Percentiles rank a stretch among this genome's conserved stretches.
These are phyloP conservation scores for Encarsia formosa DNA, from an alignment of 2,888 invertebrate species.

Conservation along the genomic window DNA sequence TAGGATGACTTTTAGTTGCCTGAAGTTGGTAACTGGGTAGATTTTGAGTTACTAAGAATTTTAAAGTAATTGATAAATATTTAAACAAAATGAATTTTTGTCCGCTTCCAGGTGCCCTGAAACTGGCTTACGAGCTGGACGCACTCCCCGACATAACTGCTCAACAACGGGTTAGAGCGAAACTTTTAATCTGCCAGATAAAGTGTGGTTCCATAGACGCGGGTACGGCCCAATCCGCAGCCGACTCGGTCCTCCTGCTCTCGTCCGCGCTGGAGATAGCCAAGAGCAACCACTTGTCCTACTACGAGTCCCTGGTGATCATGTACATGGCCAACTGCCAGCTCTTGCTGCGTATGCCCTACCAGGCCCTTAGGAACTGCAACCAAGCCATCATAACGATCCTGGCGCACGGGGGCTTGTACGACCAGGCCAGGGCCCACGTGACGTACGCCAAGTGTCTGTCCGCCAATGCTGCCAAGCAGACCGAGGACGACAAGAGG, in stretches of 20 bases:
- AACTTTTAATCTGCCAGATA: conserved; percentile 67
- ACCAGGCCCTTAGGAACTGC: conserved; percentile 69
- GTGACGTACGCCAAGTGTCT: conserved; percentile 76
- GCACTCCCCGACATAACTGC: conserved; percentile 35
- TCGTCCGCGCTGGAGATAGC: conserved; percentile 73
- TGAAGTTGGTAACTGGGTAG: no score
- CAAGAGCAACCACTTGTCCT: conserved; percentile 71
- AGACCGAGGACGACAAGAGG: conserved; percentile 52
- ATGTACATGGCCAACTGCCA: conserved; percentile 77
- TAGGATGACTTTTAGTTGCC: no score
- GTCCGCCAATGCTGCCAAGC: conserved; percentile 60
- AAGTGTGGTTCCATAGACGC: conserved; percentile 58
- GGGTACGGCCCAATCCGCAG: conserved; percentile 55
- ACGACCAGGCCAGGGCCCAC: conserved; percentile 74
- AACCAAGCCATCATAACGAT: conserved; percentile 68
- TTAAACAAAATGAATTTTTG: no score
- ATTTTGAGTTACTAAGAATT: no score
- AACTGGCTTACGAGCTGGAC: conserved; percentile 37
- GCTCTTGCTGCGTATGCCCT: conserved; percentile 70
- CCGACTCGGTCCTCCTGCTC: conserved; percentile 55
- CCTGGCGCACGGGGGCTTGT: conserved; percentile 76
- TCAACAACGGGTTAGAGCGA: conserved; percentile 59
- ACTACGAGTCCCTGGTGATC: conserved; percentile 69
- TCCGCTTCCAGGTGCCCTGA: conserved; percentile 33
- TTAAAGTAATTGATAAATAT: no score